Evolutionary conservation across 2,888 invertebrate species (phyloP).

Genomic region (Malachius bipustulatus): DNA sequence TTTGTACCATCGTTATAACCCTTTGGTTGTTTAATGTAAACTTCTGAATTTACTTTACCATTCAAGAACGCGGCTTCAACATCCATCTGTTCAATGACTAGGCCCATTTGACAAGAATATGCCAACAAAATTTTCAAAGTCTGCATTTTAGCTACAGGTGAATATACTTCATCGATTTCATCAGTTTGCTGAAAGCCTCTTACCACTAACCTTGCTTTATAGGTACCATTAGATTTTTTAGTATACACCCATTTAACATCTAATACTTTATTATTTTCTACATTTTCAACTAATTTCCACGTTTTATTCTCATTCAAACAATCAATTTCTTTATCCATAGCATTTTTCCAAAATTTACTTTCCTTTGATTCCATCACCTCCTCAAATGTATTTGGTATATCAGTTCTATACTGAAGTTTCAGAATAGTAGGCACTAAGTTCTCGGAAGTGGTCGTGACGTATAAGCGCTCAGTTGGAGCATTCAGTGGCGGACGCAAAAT

Average conservation of each 20-base stretch:
- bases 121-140: conserved; percentile 13
- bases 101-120: conserved; percentile 12
- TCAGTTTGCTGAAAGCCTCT: conserved; percentile 16
- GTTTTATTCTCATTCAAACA: no score
- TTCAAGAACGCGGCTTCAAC: conserved; percentile 21
- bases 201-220: conserved; percentile 14
- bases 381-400: no score
- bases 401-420: no score
- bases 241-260: conserved; percentile 17
- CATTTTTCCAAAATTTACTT: conserved; percentile 13
- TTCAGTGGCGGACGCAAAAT: no score
- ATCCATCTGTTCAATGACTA: conserved; percentile 19
- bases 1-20: conserved; percentile 14
- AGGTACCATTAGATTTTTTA: conserved; percentile 11
- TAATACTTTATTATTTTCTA: conserved; percentile 13
- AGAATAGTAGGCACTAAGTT: no score
- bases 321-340: conserved; percentile 15
- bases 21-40: conserved; percentile 18
- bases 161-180: conserved; percentile 12
- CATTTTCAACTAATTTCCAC: conserved; percentile 15
- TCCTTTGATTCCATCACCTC: no score
- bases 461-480: no score
- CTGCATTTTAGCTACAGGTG: conserved; percentile 15
- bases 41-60: conserved; percentile 18
- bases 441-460: no score